Evolutionary conservation across 1,140 invertebrate genomes (phyloP), one percentile per base, ranked within the genome.

Genomic region (Drosophila novamexicana): DNA sequence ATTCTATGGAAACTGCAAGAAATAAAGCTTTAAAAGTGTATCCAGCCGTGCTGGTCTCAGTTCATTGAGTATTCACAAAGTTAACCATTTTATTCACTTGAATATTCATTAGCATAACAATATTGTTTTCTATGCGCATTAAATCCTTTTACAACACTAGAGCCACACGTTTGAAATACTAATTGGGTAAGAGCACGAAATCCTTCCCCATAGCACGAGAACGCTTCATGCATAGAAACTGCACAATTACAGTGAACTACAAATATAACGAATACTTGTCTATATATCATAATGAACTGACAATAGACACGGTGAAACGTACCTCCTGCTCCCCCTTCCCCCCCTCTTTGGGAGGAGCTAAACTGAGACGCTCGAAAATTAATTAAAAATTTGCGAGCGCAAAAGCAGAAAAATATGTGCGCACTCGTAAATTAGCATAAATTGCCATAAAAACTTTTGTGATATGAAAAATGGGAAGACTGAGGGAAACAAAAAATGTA

Each of bases 371-470:
- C 14, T 22, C 16, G 10, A 50, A 72, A 81, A 75, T 81, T 78
- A 86, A 81, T 86, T 81, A 75, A 83, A 80, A 86, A 68, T 58
- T 29, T 58, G 63, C 61, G 64, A 56, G 61, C 50, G 40, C 66
- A 54, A 50, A 53, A 45, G 64, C 78, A 69, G 50, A 54, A 36
- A 54, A 56, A 49, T 37, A 58, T 63, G 50, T 22, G 49, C 73
- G 58, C 61, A 62, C 67, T 81, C 74, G 59, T 77, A 77, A 78
- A 85, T 85, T 81, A 78, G 81, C 81, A 86, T 86, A 86, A 85
- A 85, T 71, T 79, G 65, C 45, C 36, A 68, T 49, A 47, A 29
- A 57, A 65, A 52, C 61, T 71, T 16, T 68, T 59, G 65, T 52
- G 54, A 57, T 47, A 61, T 32, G 39, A 29, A 22, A 6, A 49